Conservation (phyloP, 1,140 invertebrate species). For the Brachionus angularis region DNA sequence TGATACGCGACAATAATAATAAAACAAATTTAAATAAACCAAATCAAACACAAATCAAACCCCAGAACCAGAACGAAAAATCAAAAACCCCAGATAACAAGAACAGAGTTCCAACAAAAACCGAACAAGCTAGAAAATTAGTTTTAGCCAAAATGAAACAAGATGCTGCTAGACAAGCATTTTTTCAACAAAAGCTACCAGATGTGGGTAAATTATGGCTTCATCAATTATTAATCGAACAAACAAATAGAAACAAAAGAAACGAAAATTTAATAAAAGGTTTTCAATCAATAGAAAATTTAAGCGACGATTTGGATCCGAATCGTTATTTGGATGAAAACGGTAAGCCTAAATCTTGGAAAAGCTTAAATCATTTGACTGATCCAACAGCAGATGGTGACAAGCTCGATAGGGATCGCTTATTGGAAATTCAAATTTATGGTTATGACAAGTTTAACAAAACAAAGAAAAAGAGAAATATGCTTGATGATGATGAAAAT, state of each 20-base stretch:
- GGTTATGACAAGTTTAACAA: conserved; percentile 28
- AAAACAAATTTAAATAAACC: no score
- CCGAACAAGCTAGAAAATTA: conserved; percentile 22
- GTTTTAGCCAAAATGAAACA: conserved; percentile 29
- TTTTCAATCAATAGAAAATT: not conserved
- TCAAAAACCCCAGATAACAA: not conserved
- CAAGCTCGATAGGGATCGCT: not conserved
- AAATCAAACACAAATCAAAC: not conserved
- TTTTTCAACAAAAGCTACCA: conserved; percentile 32
- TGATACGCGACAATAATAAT: conserved; percentile 1
- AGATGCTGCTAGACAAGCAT: conserved; percentile 2
- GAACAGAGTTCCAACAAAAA: not conserved
- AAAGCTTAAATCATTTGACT: conserved; percentile 8
- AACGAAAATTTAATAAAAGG: conserved; percentile 8
- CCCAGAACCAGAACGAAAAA: not conserved
- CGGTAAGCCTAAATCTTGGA: conserved; percentile 24
- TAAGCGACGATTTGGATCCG: conserved; percentile 16
- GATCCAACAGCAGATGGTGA: conserved; percentile 16
- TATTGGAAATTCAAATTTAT: conserved; percentile 37
- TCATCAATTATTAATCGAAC: conserved; percentile 11
- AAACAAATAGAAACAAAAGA: conserved; percentile 20
- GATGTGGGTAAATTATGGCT: conserved; percentile 34
- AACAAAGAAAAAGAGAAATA: conserved; percentile 14
- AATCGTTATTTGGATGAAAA: no score
- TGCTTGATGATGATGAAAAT: conserved; percentile 21